Conservation (phyloP, 37 sponge, comb jelly and placozoan genomes). For the Ianthella basta region DNA sequence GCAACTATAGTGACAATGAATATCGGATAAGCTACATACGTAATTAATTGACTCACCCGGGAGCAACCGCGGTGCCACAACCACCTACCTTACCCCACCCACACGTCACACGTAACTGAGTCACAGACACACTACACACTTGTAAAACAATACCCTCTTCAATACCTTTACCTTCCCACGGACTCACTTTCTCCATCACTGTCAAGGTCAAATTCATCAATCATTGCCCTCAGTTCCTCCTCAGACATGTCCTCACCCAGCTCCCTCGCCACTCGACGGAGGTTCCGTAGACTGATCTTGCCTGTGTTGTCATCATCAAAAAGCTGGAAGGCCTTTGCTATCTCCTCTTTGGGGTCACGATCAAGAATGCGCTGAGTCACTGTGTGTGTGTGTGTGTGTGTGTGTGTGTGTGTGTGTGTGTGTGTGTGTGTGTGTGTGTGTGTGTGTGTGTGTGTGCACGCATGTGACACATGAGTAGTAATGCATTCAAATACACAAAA, state of each 20-base stretch:
- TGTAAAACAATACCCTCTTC: not conserved
- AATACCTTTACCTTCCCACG: not conserved
- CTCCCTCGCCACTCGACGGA: slow-evolving; percentile 94
- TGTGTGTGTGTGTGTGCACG: not conserved
- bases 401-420: not conserved
- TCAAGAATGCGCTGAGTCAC: slow-evolving; percentile 95
- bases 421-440: not conserved
- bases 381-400: slow-evolving; percentile 17
- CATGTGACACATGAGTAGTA: too few species aligned
- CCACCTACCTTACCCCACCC: too few species aligned
- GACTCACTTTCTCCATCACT: slow-evolving; percentile 96
- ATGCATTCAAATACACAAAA: too few species aligned
- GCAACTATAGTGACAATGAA: too few species aligned
- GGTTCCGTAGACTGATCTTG: slow-evolving; percentile 92
- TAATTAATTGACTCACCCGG: too few species aligned
- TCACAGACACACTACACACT: slow-evolving; percentile 21
- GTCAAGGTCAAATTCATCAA: slow-evolving; percentile 98
- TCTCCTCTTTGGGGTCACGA: slow-evolving; percentile 93
- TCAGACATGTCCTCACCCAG: slow-evolving; percentile 98
- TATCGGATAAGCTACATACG: too few species aligned
- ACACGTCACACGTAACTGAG: too few species aligned
- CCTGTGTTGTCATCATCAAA: slow-evolving; percentile 98
- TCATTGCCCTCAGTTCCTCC: slow-evolving; percentile 98
- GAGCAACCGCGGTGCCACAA: too few species aligned
- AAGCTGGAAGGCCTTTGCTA: slow-evolving; percentile 90